Base-by-base conservation (phyloP, 1,140 invertebrate genomes). In the Drosophila arizonae region DNA sequence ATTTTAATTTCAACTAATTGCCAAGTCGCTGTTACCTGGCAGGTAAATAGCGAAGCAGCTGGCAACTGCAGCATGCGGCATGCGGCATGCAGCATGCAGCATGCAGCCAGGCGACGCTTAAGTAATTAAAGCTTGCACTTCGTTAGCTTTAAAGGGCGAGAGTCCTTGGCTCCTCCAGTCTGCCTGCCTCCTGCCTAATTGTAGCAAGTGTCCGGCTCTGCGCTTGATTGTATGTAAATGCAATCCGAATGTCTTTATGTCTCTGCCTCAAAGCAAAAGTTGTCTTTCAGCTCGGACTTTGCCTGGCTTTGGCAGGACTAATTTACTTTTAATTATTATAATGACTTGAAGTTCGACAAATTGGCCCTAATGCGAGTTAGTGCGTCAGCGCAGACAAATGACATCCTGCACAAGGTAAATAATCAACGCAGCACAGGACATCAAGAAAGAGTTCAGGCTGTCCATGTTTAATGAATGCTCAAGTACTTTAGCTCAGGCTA, bases 1-100 rank as follows among this genome's bases (percentile, higher is more conserved):
- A 89, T 89, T 88, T 88, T 88, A 89, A 88, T 88, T 89, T 89
- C 85, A 78, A 89, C 85, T 88, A 88, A 89, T 88, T 88, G 84
- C 79, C 65, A 61, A 66, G 74, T 46, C 52, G 61, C 28, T 43
- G 62, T 10, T 51, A 26, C n/a, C 24, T 26, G 60, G 28, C 43
- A 33, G 36, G 26, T n/a, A 36, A 55, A 50, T 50, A 39, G 13
- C 30, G 8, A 21, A 52, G 58, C 24, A 39, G 21, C 9, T 28
- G 28, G 11, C 52, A 57, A 6, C 54, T 62, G 57, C 30, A 58
- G 43, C 52, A 30, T 30, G 4, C 28, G 3, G 26, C 26, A 17
- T 17, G 17, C 28, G 3, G 26, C 26, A 17, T 17, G 17, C 17
- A 17, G 17, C 17, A 17, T 17, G 17, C 17, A 17, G 17, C 17